Percentiles rank a stretch among this genome's conserved stretches.
phyloP scores from a whole-genome alignment of 2,888 invertebrate species.

The Kuschelorhynchus macadamiae region DNA sequence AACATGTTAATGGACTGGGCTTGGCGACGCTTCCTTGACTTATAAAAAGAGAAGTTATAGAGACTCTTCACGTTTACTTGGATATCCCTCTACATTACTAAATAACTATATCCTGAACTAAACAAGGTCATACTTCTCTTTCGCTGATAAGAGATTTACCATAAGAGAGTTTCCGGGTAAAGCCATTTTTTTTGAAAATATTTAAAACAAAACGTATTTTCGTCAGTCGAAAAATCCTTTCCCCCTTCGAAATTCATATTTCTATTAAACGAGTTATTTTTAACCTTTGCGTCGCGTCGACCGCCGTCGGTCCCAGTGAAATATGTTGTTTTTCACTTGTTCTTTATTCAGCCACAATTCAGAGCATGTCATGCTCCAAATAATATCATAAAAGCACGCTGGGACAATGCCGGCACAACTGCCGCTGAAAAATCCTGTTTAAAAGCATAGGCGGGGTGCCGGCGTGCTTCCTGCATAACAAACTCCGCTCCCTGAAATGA shows the following conservation, averaged over 20 bases:
- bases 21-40: too few relatives aligned
- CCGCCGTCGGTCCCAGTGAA: constrained; percentile 39
- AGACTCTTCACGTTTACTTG: too few relatives aligned
- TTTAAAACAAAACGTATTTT: too few relatives aligned
- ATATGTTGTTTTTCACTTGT: constrained; percentile 49
- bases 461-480: constrained; percentile 22
- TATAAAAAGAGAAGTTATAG: too few relatives aligned
- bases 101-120: too few relatives aligned
- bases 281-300: constrained; percentile 33
- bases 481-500: constrained; percentile 24
- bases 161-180: too few relatives aligned
- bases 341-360: constrained; percentile 47
- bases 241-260: constrained; percentile 23
- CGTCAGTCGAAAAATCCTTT: not conserved
- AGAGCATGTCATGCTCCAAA: constrained; percentile 43
- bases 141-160: too few relatives aligned
- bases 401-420: constrained; percentile 41
- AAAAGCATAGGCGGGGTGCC: constrained; percentile 34
- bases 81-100: too few relatives aligned
- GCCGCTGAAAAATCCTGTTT: constrained; percentile 32
- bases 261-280: constrained; percentile 40
- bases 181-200: too few relatives aligned
- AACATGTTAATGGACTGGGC: too few relatives aligned
- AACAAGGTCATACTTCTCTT: too few relatives aligned
- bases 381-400: constrained; percentile 47